phyloP scores from a whole-genome alignment of 2,113 vertebrate genomes.

The Lanius collurio region DNA sequence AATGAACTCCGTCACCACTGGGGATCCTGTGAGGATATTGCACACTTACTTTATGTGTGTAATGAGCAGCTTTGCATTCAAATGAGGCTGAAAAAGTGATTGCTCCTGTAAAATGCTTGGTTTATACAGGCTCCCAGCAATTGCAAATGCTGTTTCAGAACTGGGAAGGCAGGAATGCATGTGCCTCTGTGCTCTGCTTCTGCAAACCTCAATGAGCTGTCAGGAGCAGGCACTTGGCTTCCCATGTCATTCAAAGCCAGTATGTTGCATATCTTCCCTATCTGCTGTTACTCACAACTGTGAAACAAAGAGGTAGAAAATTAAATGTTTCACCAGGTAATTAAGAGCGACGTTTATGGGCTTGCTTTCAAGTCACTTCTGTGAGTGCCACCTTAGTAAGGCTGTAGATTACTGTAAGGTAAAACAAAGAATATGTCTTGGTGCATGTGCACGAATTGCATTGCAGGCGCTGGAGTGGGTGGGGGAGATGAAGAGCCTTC shows the following conservation, averaged over 20 bases:
- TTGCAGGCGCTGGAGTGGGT: neutral
- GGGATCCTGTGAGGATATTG: neutral
- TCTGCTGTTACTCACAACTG: neutral
- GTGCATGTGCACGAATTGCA: neutral
- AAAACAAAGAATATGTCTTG: neutral
- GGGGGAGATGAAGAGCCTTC: neutral
- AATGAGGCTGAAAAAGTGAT: neutral
- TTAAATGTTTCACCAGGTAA: neutral
- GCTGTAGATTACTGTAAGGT: neutral
- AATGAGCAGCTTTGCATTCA: neutral
- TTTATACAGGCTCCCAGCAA: neutral
- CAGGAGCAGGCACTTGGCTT: neutral
- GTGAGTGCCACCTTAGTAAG: neutral
- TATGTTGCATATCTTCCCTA: neutral
- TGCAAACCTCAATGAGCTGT: neutral
- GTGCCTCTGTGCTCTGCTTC: neutral
- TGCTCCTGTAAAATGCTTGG: neutral
- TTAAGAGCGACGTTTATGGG: neutral
- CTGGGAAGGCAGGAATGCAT: neutral
- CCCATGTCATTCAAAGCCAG: neutral
- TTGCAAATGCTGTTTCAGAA: neutral
- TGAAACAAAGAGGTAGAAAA: neutral
- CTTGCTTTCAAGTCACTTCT: constrained; percentile 20
- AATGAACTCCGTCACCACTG: neutral
- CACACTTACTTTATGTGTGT: neutral